These are phyloP conservation scores for Hymenopus coronatus DNA, from an alignment of 2,888 invertebrate species.

Conservation along the genomic window DNA sequence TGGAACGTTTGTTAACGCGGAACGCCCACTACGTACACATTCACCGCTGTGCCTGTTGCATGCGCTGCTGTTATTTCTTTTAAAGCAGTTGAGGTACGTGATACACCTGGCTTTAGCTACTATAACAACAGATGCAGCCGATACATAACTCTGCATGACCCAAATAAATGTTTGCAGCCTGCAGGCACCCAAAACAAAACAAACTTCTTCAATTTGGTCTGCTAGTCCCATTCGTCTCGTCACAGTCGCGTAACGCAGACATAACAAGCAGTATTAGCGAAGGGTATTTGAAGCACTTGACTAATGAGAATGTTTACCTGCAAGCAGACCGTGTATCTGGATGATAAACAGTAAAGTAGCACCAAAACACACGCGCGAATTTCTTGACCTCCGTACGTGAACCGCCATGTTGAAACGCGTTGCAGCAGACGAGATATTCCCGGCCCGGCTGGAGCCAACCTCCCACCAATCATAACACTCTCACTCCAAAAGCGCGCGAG, in stretches of 20 bases:
- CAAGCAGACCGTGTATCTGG: not conserved
- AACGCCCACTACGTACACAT: not conserved
- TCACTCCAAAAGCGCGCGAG: not conserved
- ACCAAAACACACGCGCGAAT: not conserved
- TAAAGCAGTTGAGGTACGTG: not conserved
- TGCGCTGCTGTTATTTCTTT: not conserved
- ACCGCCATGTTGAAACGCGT: not conserved
- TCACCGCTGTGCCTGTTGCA: not conserved
- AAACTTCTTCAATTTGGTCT: not conserved
- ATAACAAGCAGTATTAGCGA: not conserved
- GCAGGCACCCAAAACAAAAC: not conserved
- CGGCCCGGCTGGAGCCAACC: not conserved
- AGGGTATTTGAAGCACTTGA: not conserved
- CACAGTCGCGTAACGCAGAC: not conserved
- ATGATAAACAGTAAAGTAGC: not conserved
- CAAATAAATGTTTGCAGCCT: not conserved
- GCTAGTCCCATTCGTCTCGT: not conserved
- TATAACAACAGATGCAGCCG: not conserved
- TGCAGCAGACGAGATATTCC: not conserved
- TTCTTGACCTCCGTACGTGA: not conserved
- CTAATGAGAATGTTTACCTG: not conserved
- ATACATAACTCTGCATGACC: not conserved
- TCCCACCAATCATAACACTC: not conserved
- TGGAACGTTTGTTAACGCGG: not conserved
- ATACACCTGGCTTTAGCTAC: not conserved